phyloP scores from a whole-genome alignment of 2,113 vertebrate genomes.

The Bos taurus region DNA sequence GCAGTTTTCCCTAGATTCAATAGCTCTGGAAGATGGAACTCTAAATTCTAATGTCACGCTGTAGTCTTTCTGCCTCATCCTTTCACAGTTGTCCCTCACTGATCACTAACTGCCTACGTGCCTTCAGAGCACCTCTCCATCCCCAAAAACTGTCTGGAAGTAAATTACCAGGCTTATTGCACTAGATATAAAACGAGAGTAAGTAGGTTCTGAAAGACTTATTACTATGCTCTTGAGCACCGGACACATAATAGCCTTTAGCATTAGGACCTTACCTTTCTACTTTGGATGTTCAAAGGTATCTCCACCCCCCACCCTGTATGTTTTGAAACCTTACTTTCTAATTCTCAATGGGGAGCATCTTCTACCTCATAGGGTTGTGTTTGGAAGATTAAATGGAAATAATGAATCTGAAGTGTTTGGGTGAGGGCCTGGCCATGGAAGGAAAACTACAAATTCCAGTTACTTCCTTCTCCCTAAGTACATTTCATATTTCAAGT shows the following conservation, averaged over 20 bases:
- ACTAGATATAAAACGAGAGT: neutral
- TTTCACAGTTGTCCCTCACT: neutral
- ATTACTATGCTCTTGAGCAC: neutral
- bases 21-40: neutral
- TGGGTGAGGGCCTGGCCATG: neutral
- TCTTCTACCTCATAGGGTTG: neutral
- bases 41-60: neutral
- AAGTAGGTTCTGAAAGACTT: neutral
- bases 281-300: neutral
- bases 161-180: neutral
- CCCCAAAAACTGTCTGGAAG: neutral
- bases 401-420: slow-evolving; percentile 1
- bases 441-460: neutral
- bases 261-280: neutral
- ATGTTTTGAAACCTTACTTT: neutral
- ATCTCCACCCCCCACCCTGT: fast-evolving
- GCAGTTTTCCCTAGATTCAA: neutral
- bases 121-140: neutral
- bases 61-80: neutral
- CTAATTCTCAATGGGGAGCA: neutral
- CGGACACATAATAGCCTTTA: neutral
- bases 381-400: neutral
- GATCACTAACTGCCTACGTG: neutral
- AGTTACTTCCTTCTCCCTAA: neutral
- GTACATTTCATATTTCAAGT: neutral